A percentile compares a stretch with the other conserved stretches of the same genome.
These are phyloP conservation scores for Ichneumoninae sp. DNA, from an alignment of 2,888 invertebrate species.

Conservation along the genomic window DNA sequence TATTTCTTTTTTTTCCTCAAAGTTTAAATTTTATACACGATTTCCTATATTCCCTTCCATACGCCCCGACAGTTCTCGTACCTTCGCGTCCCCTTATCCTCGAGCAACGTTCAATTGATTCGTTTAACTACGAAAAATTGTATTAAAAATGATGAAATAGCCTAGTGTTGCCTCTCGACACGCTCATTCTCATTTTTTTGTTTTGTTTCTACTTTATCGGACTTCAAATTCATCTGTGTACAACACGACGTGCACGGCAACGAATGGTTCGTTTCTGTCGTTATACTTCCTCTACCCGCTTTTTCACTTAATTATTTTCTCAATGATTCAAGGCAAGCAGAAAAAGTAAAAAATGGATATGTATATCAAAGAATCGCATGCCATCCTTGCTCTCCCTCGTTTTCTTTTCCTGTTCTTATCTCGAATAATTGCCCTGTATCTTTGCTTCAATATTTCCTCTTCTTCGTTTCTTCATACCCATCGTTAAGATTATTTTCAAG, in stretches of 20 bases:
- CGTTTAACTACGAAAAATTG: slow-evolving; percentile 54
- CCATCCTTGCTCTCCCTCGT: slow-evolving; percentile 32
- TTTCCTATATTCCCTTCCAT: background rate
- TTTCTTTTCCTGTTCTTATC: slow-evolving; percentile 23
- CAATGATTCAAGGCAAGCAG: slow-evolving; percentile 64
- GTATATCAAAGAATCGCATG: slow-evolving; percentile 67
- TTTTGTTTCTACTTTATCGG: slow-evolving; percentile 45
- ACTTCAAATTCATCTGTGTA: slow-evolving; percentile 53
- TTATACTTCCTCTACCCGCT: background rate
- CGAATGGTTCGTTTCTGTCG: slow-evolving; percentile 23
- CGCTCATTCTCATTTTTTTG: slow-evolving; percentile 39
- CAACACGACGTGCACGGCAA: slow-evolving; percentile 25
- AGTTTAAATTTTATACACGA: slow-evolving; percentile 4
- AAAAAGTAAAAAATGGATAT: slow-evolving; percentile 69
- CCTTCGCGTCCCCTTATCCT: slow-evolving; percentile 3
- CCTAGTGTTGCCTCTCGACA: slow-evolving; percentile 34
- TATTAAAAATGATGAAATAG: slow-evolving; percentile 65
- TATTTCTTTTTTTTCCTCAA: slow-evolving; percentile 26
- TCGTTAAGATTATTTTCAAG: slow-evolving; percentile 41
- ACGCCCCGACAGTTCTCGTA: slow-evolving; percentile 7
- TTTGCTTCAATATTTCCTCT: slow-evolving; percentile 5
- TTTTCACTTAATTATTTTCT: slow-evolving; percentile 22
- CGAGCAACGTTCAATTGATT: slow-evolving; percentile 42
- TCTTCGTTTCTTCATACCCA: background rate
- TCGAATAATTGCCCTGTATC: slow-evolving; percentile 46